Conservation (phyloP, 2,113 vertebrate genomes). For the Tonatia bakeri region DNA sequence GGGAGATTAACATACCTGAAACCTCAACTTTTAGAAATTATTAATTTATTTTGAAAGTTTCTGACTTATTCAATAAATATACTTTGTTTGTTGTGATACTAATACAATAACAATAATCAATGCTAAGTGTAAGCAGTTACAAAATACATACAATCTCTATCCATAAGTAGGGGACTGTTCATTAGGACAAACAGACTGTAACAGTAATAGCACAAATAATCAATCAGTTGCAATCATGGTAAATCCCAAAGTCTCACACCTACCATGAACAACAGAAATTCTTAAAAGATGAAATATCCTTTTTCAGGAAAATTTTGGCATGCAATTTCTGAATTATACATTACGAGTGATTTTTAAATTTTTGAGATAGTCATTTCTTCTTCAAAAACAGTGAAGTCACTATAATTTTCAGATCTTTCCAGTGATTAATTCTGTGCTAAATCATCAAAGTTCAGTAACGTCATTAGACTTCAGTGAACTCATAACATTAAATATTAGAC, state of each 20-base stretch:
- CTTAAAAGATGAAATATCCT: background rate
- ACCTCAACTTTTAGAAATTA: background rate
- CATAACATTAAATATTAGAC: background rate
- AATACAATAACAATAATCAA: background rate
- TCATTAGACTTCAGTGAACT: background rate
- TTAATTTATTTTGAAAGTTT: background rate
- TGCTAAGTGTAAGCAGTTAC: background rate
- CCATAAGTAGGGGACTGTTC: background rate
- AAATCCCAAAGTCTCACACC: background rate
- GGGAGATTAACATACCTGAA: background rate
- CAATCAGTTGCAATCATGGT: background rate
- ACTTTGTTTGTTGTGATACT: background rate
- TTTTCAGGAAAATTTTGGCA: background rate
- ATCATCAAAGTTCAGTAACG: background rate
- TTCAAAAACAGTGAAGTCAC: background rate
- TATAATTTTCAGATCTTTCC: background rate
- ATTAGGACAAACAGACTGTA: background rate
- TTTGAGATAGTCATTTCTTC: accelerated
- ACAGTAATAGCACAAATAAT: background rate
- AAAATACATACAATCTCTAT: background rate
- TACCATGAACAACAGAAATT: background rate
- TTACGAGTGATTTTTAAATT: background rate
- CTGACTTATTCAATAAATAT: background rate
- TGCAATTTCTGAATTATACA: background rate
- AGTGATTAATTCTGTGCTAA: background rate